Evolutionary conservation across 2,113 vertebrate genomes (phyloP), one percentile per base, ranked within the genome.

Genomic region (Oreochromis aureus): DNA sequence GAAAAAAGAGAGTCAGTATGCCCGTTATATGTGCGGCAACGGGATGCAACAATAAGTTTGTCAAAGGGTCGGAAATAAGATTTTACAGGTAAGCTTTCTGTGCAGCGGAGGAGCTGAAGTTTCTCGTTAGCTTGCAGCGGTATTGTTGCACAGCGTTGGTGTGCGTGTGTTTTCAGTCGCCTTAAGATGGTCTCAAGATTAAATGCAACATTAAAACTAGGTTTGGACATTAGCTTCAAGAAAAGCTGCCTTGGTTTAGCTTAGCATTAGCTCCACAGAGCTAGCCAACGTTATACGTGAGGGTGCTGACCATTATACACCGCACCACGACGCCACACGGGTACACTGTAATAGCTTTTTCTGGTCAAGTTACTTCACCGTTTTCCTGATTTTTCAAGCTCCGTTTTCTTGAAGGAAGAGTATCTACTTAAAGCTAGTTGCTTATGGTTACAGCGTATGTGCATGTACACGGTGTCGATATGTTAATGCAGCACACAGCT

Each of bases 31-130:
- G 97, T 84, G 96, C 96, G 30, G 96, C 95, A 2, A 81, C 79
- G 3, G 96, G 95, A 3, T 97, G 97, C 85, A 96, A 95, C 86
- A 97, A 97, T 54, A 96, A 95, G 56, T 97, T 97, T 55, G 83
- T 97, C 0, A 97, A 97, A 89, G 97, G 96, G 1, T 97, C 97
- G 2, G 96, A 96, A 58, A 97, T 97, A 32, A 48, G 96, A 19
- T 97, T 97, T 93, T 97, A 97, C 89, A 94, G 96, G 97, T 97
- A 88, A 79, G 90, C 81, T 80, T 54, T 36, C 9, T 30, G 5
- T 3, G 3, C 6, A 41, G 16, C 18, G 3, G 32, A 46, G 5
- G 6, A n/a, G 13, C 24, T 19, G 11, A 48, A 16, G 44, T 79
- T 61, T 32, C 7, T 6, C 12, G 48, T 78, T 78, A 53, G 10